phyloP scores from a whole-genome alignment of 2,888 invertebrate genomes.

The Cephus spinipes region DNA sequence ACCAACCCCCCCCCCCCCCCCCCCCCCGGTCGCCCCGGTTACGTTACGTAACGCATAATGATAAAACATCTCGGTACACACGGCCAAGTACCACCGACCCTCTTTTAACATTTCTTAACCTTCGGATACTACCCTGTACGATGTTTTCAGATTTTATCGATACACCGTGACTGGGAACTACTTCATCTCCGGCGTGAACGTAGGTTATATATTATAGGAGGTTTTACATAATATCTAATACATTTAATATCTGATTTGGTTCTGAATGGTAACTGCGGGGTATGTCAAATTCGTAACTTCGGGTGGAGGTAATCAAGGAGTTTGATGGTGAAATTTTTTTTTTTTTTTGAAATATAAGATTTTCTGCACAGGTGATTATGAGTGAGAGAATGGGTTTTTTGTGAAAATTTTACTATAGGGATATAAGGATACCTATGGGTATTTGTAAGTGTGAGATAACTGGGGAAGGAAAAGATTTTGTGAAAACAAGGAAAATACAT shows the following conservation, averaged over 20 bases:
- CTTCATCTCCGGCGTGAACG: background rate
- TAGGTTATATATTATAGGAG: background rate
- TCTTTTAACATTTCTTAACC: background rate
- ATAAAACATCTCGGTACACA: constrained; percentile 41
- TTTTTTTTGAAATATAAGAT: background rate
- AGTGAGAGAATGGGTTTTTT: background rate
- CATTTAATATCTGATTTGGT: background rate
- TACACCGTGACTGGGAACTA: background rate
- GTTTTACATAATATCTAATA: background rate
- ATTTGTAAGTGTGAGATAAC: background rate
- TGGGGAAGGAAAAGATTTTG: background rate
- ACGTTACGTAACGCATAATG: constrained; percentile 29
- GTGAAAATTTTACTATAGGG: background rate
- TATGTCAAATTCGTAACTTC: background rate
- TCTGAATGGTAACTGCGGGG: background rate
- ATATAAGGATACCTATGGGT: background rate
- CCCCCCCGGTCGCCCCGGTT: constrained; percentile 30
- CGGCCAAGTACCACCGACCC: constrained; percentile 31
- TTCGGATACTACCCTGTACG: background rate
- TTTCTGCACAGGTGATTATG: background rate
- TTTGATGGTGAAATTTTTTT: background rate
- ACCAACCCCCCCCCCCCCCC: constrained; percentile 46
- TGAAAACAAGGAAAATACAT: background rate
- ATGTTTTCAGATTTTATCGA: background rate
- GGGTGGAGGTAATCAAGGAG: background rate